Base-by-base conservation (phyloP, 2,888 invertebrate genomes). In the Ichneumon xanthorius region DNA sequence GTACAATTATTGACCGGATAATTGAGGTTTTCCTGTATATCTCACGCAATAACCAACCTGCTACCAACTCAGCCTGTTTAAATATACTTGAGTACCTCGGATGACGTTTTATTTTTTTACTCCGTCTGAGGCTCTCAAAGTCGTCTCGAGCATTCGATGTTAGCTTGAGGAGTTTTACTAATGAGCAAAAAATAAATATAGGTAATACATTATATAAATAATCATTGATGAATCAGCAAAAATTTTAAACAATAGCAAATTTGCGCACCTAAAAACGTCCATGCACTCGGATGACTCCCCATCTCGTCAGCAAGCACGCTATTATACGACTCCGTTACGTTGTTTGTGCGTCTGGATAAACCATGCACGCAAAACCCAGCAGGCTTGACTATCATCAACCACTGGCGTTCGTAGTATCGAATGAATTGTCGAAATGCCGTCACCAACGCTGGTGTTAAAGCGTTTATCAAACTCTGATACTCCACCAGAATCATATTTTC, bases 271-370 rank as follows among this genome's bases (percentile, higher is more conserved):
- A 80, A 40, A 26, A 84, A 84, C 19, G 55, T 75, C 84, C 84
- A 84, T 4, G 75, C 68, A n/a, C 19, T 67, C 16, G 76, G 84
- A 45, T 84, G 80, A 3, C 45, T 53, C 30, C 80, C 80, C 53
- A 84, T 75, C 53, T 71, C 68, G 2, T 37, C 73, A 1, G 63
- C 77, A 4, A 75, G 50, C 5, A 83, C 40, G 61, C 75, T 80
- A 14, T 84, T 84, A 16, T 84, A 80, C 1, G 80, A 80, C 40
- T 84, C 84, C 0, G 63, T 48, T 0, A 85, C 85, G 19, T 85
- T 85, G 63, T 85, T 85, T 0, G 85, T 85, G 4, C 85, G 53
- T 2, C 67, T 45, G 0, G 76, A 80, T 4, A 85, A 53, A 4
- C 76, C 30, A 71, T 48, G 80, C 1, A 85, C 80, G 37, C 71